phyloP scores from a whole-genome alignment of 1,140 invertebrate genomes.

The Laupala kohalensis region DNA sequence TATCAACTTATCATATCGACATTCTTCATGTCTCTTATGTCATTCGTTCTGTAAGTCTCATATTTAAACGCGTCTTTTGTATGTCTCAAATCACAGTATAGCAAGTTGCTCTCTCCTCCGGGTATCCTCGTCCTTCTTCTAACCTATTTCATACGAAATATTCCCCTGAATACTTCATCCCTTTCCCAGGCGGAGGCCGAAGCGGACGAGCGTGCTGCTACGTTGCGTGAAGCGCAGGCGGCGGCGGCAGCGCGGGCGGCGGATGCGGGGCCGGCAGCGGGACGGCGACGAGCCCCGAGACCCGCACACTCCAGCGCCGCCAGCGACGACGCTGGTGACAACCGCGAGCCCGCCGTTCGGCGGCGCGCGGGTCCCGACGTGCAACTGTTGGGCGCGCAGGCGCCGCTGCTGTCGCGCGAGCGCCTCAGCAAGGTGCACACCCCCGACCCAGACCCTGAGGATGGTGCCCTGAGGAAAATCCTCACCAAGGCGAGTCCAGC shows the following conservation, averaged over 20 bases:
- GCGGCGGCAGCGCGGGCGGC: too few species aligned
- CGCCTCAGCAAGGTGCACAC: slow-evolving; percentile 17
- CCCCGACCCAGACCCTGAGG: slow-evolving; percentile 15
- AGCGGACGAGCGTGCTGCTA: slow-evolving; percentile 31
- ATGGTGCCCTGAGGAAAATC: neutral
- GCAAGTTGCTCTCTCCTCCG: too few species aligned
- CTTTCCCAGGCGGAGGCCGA: slow-evolving; percentile 58
- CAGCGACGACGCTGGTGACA: slow-evolving; percentile 14
- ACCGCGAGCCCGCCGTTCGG: slow-evolving; percentile 33
- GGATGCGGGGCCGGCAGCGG: too few species aligned
- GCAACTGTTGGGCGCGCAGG: slow-evolving; percentile 25
- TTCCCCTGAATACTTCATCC: too few species aligned
- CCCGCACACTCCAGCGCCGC: slow-evolving; percentile 12
- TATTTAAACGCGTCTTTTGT: too few species aligned
- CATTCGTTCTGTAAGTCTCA: too few species aligned
- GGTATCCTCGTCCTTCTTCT: too few species aligned
- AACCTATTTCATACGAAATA: too few species aligned
- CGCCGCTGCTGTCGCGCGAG: slow-evolving; percentile 23
- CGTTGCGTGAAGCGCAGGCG: neutral
- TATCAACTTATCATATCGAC: too few species aligned
- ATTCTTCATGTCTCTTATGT: too few species aligned
- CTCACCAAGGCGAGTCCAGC: neutral
- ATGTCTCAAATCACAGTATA: too few species aligned
- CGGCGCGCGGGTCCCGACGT: slow-evolving; percentile 29
- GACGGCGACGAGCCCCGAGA: too few species aligned